A percentile compares a stretch with the other conserved stretches of the same genome.
Evolutionary conservation across 1,140 invertebrate genomes (phyloP).

Genomic region (Ctenoplectra terminalis): DNA sequence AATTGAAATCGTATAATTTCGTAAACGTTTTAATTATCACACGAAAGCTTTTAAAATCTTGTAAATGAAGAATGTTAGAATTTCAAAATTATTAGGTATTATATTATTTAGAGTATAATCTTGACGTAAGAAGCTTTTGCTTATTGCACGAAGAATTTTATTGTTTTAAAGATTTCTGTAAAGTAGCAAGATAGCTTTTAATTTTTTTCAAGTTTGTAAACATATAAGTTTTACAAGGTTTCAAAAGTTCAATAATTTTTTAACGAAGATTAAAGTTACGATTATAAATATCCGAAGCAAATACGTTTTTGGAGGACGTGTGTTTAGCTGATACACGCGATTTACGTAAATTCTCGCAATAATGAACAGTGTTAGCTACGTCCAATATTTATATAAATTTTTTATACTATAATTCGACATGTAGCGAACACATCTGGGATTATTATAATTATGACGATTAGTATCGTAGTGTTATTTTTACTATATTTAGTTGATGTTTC

Average conservation of each 20-base stretch:
- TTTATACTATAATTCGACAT: constrained; percentile 28
- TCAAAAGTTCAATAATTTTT: neutral
- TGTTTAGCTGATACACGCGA: neutral
- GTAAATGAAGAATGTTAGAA: neutral
- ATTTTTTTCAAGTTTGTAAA: neutral
- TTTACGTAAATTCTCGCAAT: neutral
- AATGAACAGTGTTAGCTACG: neutral
- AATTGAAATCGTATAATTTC: neutral
- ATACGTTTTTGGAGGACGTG: neutral
- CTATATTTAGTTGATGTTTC: neutral
- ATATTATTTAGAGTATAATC: neutral
- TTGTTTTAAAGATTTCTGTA: neutral
- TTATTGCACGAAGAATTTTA: neutral
- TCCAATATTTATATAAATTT: constrained; percentile 19
- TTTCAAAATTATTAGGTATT: neutral
- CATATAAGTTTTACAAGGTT: neutral
- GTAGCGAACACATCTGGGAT: neutral
- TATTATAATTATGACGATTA: constrained; percentile 7
- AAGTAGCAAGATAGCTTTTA: neutral
- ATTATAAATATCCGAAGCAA: neutral
- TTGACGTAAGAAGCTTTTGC: neutral
- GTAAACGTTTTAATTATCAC: neutral
- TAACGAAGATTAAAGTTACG: neutral
- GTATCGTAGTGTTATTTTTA: neutral
- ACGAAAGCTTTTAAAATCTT: constrained; percentile 1